Evolutionary conservation across 1,140 invertebrate species (phyloP), one percentile per base, ranked within the genome.

Genomic region (Ectropis grisescens): DNA sequence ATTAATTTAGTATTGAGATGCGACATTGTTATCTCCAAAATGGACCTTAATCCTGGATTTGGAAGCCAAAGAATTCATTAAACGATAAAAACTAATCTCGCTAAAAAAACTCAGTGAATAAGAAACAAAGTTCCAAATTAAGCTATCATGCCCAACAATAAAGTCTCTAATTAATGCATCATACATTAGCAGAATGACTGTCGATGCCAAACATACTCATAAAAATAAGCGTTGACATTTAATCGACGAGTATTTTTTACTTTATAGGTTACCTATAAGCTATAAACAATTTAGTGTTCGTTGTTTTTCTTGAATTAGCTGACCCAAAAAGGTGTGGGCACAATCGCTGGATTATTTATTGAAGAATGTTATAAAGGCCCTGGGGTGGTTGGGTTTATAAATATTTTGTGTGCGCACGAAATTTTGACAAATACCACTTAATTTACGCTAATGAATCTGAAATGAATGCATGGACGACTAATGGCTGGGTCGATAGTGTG

Each of bases 351-450:
- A 45, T 52, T 50, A 59, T 42, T 56, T 59, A 59, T 56, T 45
- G 39, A 39, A 34, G 32, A 35, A 47, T 40, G 23, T 45, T 42
- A 40, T 47, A 60, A 59, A 53, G 49, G 37, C 41, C 33, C 29
- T 13, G 16, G 27, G 50, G 42, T 44, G 47, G 42, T 37, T 29
- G 22, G 28, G 45, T 69, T 55, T 68, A 69, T 65, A 68, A 72
- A 75, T 75, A 71, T 74, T 79, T 71, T 70, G 55, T 68, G 47
- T 53, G 35, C 44, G 40, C 52, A 55, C 42, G 44, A 62, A 60
- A 58, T 67, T 68, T 65, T 75, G 71, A 76, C 71, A 72, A 72
- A 75, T 80, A 76, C 70, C 57, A 69, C 66, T 80, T 80, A 76
- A 80, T 80, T 76, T 75, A 67, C 55, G 66, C 62, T 74, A 76